A percentile compares a stretch with the other conserved stretches of the same genome.
These are phyloP conservation scores for Choristoneura fumiferana DNA, from an alignment of 1,140 invertebrate species.

Conservation along the genomic window DNA sequence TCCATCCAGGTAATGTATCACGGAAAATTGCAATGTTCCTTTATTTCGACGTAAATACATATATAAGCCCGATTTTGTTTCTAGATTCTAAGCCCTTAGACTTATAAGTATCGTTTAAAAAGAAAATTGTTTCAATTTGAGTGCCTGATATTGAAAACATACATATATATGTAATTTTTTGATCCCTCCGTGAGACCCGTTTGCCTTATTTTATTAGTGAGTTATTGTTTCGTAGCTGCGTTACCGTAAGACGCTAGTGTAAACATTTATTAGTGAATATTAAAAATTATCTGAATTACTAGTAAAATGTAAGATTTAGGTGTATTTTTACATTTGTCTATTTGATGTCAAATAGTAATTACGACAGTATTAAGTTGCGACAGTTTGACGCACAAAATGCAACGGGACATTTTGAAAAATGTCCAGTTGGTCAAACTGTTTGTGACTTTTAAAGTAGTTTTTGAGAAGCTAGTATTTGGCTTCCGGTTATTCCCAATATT, in stretches of 20 bases:
- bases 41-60: too few relatives aligned
- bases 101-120: conserved; percentile 42
- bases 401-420: not conserved
- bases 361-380: conserved; percentile 26
- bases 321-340: conserved; percentile 41
- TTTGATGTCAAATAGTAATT: conserved; percentile 36
- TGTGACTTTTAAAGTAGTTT: conserved; percentile 2
- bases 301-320: conserved; percentile 39
- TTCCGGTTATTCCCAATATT: not conserved
- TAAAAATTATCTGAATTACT: conserved; percentile 48
- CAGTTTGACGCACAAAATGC: conserved; percentile 21
- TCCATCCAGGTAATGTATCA: too few relatives aligned
- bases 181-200: conserved; percentile 69
- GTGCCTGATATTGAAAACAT: conserved; percentile 56
- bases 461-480: not conserved
- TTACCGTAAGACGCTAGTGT: conserved; percentile 48
- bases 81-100: conserved; percentile 32
- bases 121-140: conserved; percentile 59
- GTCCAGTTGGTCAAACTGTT: conserved; percentile 3
- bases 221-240: conserved; percentile 54
- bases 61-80: too few relatives aligned
- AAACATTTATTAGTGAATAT: conserved; percentile 36
- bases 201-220: conserved; percentile 75
- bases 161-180: conserved; percentile 46
- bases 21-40: too few relatives aligned